Evolutionary conservation across 2,113 vertebrate species (phyloP).

Genomic region (Dasyprocta punctata): DNA sequence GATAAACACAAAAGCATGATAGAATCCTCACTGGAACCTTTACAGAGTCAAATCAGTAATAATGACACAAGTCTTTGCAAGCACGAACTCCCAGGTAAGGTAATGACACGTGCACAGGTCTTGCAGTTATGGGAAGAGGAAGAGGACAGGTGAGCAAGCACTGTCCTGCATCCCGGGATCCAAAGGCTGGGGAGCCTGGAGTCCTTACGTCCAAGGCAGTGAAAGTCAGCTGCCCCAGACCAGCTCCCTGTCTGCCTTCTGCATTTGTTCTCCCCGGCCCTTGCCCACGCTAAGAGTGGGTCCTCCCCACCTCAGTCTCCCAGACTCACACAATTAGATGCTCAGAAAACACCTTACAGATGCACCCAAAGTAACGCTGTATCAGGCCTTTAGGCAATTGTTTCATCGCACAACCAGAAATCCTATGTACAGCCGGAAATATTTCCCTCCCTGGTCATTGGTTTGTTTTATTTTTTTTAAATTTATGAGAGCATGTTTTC

Average conservation of each 20-base stretch:
- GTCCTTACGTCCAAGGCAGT: background rate
- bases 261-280: background rate
- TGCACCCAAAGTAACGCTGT: background rate
- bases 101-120: background rate
- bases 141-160: no score
- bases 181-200: background rate
- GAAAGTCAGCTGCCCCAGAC: background rate
- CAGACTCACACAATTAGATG: background rate
- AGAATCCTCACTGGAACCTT: background rate
- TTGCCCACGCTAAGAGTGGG: no score
- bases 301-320: fast-evolving
- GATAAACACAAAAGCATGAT: background rate
- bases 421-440: background rate
- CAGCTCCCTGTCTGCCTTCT: background rate
- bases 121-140: background rate
- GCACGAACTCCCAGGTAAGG: no score
- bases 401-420: background rate
- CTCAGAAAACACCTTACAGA: background rate
- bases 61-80: no score
- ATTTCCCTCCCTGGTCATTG: background rate
- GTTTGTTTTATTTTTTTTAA: background rate
- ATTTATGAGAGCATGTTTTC: background rate
- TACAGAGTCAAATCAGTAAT: background rate
- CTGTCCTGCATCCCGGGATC: background rate
- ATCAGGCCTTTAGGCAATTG: background rate